phyloP scores from a whole-genome alignment of 2,113 vertebrate genomes.

The Carollia perspicillata region DNA sequence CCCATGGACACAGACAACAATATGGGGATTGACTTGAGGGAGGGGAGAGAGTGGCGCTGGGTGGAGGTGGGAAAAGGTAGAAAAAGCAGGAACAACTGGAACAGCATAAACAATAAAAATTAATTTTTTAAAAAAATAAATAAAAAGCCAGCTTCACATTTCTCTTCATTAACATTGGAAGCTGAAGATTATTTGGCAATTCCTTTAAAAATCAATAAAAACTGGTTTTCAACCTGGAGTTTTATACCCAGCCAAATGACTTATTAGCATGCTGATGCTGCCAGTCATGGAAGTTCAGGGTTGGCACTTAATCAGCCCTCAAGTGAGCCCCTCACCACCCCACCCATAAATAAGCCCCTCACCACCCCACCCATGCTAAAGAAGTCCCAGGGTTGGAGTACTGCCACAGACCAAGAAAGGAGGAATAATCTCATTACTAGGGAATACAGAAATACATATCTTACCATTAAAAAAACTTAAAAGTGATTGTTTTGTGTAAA shows the following conservation, averaged over 20 bases:
- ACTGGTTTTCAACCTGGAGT: not conserved
- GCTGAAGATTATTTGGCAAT: not conserved
- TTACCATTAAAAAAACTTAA: too few relatives aligned
- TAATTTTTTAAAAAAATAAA: not conserved
- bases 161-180: not conserved
- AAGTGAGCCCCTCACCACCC: fast-evolving
- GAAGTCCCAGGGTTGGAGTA: too few relatives aligned
- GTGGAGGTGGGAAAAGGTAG: too few relatives aligned
- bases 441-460: not conserved
- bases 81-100: too few relatives aligned
- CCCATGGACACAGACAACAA: too few relatives aligned
- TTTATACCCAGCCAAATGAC: not conserved
- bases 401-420: not conserved
- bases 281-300: not conserved
- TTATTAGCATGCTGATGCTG: too few relatives aligned
- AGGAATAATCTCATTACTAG: too few relatives aligned
- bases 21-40: too few relatives aligned
- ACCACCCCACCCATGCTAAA: fast-evolving
- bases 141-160: not conserved
- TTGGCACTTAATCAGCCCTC: fast-evolving
- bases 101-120: not conserved
- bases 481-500: not conserved
- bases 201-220: not conserved
- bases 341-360: too few relatives aligned
- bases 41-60: too few relatives aligned